Evolutionary conservation across 1,140 invertebrate genomes (phyloP).

Genomic region (Habropoda laboriosa): DNA sequence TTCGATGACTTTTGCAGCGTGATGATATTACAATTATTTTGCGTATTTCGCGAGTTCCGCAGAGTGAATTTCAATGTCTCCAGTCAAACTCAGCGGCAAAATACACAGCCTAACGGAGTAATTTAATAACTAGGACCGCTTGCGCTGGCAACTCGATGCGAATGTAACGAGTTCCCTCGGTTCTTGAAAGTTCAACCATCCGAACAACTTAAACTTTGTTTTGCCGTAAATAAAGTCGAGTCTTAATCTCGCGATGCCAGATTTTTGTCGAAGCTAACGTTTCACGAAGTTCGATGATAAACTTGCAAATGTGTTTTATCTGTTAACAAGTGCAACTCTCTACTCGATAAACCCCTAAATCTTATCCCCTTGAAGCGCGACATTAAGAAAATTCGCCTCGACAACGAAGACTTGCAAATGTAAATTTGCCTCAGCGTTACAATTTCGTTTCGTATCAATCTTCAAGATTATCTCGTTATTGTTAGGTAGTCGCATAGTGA

Average conservation of each 20-base stretch:
- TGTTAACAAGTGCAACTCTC: no score
- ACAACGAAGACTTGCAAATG: no score
- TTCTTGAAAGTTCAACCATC: conserved; percentile 9
- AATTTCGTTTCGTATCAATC: no score
- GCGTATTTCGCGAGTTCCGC: not conserved
- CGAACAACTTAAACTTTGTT: conserved; percentile 10
- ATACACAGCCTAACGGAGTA: conserved; percentile 9
- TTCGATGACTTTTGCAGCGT: not conserved
- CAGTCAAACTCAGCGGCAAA: not conserved
- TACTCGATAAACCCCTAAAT: no score
- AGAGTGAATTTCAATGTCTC: not conserved
- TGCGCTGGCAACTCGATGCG: not conserved
- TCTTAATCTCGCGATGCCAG: not conserved
- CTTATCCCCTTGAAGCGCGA: no score
- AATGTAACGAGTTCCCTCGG: conserved; percentile 19
- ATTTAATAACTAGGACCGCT: conserved; percentile 11
- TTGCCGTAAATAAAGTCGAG: conserved; percentile 1
- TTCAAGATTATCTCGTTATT: no score
- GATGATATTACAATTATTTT: not conserved
- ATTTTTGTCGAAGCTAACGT: not conserved
- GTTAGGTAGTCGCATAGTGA: no score
- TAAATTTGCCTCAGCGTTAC: no score
- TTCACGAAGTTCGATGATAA: not conserved
- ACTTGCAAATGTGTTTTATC: no score
- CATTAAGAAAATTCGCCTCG: no score